These are phyloP conservation scores for Hypomesus transpacificus DNA, from an alignment of 2,113 vertebrate genomes.

Conservation along the genomic window DNA sequence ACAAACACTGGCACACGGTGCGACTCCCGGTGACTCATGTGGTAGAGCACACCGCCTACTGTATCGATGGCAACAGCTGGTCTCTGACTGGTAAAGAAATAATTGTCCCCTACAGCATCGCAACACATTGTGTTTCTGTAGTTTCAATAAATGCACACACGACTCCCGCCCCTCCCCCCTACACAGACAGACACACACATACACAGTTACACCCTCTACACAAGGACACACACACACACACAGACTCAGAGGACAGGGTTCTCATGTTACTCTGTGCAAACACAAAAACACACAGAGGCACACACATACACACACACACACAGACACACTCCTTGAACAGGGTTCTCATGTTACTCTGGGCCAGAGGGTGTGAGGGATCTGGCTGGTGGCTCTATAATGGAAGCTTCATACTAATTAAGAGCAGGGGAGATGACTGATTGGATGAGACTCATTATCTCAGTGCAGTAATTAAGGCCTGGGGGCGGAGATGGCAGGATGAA, in stretches of 20 bases:
- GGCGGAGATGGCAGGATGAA: conserved; percentile 53
- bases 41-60: no score
- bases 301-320: conserved; percentile 11
- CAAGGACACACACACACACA: conserved; percentile 12
- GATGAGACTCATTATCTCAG: conserved; percentile 76
- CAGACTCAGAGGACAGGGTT: background rate
- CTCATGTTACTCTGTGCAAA: background rate
- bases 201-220: conserved; percentile 26
- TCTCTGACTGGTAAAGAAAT: no score
- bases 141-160: background rate
- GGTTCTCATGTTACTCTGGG: conserved; percentile 56
- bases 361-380: conserved; percentile 59
- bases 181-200: background rate
- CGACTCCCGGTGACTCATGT: no score
- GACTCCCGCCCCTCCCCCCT: no score
- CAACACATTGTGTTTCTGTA: no score
- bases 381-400: conserved; percentile 62
- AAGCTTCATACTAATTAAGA: conserved; percentile 71
- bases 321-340: conserved; percentile 21
- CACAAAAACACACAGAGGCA: background rate
- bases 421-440: conserved; percentile 69
- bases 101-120: no score
- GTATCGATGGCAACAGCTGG: no score
- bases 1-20: background rate
- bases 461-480: conserved; percentile 74